These are phyloP conservation scores for Bothrops jararaca DNA, from an alignment of 2,113 vertebrate species.

Conservation along the genomic window DNA sequence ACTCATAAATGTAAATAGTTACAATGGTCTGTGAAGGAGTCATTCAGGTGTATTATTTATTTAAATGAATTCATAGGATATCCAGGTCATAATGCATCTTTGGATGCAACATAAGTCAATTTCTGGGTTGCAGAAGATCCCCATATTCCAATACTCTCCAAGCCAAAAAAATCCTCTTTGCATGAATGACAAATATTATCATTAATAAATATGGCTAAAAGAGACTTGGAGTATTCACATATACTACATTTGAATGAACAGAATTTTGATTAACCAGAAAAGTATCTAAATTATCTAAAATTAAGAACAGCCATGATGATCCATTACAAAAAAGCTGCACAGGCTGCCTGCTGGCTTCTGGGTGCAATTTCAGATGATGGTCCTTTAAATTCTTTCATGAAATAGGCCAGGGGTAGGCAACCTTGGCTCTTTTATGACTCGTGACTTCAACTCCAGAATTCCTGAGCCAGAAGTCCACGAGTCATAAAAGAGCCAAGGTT, in stretches of 20 bases:
- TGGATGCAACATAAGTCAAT: neutral
- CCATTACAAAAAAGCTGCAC: neutral
- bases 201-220: neutral
- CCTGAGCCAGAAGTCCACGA: too few species aligned
- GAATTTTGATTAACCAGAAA: neutral
- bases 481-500: too few species aligned
- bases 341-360: neutral
- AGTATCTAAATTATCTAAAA: neutral
- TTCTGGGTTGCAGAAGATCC: neutral
- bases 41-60: neutral
- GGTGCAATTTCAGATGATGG: neutral
- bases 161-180: neutral
- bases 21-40: neutral
- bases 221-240: neutral
- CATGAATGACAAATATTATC: neutral
- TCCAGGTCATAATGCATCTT: neutral
- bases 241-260: neutral
- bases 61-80: neutral
- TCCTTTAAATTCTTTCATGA: neutral
- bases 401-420: neutral
- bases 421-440: too few species aligned
- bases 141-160: neutral
- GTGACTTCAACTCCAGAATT: too few species aligned
- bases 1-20: neutral
- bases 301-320: neutral